Conservation (phyloP, 2,113 vertebrate species). For the Corydoras sp. region DNA sequence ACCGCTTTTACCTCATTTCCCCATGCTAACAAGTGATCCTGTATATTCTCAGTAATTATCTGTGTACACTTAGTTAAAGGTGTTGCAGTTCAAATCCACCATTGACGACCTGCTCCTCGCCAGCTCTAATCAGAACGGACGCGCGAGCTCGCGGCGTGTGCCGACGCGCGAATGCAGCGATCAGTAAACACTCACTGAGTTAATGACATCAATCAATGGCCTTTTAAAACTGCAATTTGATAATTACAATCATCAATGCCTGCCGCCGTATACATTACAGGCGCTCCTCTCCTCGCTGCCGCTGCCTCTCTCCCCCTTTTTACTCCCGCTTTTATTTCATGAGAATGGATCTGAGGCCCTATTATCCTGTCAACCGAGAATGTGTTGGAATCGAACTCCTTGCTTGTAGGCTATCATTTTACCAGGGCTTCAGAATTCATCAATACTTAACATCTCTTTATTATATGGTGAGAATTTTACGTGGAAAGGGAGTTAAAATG, state of each 20-base stretch:
- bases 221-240: conserved; percentile 59
- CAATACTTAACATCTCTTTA: conserved; percentile 16
- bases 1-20: neutral
- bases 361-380: conserved; percentile 42
- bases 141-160: conserved; percentile 36
- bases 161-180: conserved; percentile 41
- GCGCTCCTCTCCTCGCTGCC: conserved; percentile 18
- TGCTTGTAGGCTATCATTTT: conserved; percentile 36
- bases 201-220: conserved; percentile 59
- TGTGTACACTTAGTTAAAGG: conserved; percentile 15
- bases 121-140: conserved; percentile 37
- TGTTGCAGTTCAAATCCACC: conserved; percentile 9
- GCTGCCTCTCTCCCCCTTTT: conserved; percentile 24
- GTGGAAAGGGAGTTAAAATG: too few species aligned
- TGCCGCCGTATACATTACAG: conserved; percentile 51
- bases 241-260: conserved; percentile 56
- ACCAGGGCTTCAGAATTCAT: conserved; percentile 6
- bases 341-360: conserved; percentile 36
- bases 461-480: conserved; percentile 15
- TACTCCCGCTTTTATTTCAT: conserved; percentile 32
- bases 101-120: conserved; percentile 12
- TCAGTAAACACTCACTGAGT: conserved; percentile 54
- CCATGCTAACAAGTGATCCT: neutral
- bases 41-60: conserved; percentile 1
- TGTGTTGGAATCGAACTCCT: conserved; percentile 34